Conservation (phyloP, 2,113 vertebrate genomes). For the Oxyura jamaicensis region DNA sequence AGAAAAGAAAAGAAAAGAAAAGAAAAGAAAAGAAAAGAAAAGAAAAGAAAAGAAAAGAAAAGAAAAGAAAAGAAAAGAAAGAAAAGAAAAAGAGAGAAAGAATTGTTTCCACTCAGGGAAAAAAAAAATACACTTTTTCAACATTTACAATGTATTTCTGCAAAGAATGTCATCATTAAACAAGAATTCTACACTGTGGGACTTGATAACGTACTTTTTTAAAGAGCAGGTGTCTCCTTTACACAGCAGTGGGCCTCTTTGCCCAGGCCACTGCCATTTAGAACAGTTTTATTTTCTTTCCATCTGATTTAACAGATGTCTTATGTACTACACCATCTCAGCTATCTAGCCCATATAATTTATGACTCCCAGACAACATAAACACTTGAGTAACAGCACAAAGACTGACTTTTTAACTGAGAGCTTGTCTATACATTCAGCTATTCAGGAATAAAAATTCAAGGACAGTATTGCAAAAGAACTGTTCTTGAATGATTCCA, state of each 20-base stretch:
- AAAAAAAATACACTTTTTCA: neutral
- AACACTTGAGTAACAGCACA: conserved; percentile 10
- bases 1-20: too few relatives aligned
- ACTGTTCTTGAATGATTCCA: neutral
- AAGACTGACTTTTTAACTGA: conserved; percentile 5
- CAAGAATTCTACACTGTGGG: neutral
- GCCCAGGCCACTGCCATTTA: neutral
- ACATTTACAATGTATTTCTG: neutral
- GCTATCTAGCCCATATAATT: neutral
- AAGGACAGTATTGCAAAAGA: conserved; percentile 29
- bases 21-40: too few relatives aligned
- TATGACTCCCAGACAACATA: conserved; percentile 27
- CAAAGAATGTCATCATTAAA: neutral
- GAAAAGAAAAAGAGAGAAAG: neutral
- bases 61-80: neutral
- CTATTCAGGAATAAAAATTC: conserved; percentile 27
- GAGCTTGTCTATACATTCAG: conserved; percentile 11
- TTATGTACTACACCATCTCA: conserved; percentile 26
- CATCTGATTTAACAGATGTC: conserved; percentile 40
- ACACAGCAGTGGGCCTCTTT: neutral
- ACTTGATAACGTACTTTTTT: neutral
- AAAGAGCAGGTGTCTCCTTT: neutral
- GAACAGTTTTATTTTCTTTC: conserved; percentile 39
- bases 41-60: too few relatives aligned
- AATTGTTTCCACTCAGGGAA: neutral